Conservation (phyloP, 1,140 invertebrate genomes). For the Papilio glaucus region DNA sequence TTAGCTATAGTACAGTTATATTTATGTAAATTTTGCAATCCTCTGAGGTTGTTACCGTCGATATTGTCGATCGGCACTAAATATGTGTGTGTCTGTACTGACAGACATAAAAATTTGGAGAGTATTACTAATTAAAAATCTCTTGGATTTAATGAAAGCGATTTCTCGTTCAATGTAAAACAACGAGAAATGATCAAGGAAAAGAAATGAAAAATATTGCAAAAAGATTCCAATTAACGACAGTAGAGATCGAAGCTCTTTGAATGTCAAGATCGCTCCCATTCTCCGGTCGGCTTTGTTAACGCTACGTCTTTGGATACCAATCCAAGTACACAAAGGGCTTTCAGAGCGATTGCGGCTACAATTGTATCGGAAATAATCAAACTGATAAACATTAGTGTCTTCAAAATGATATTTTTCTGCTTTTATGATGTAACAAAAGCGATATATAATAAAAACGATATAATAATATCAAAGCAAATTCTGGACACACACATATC, state of each 20-base stretch:
- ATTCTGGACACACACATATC: too few relatives aligned
- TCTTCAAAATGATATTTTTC: neutral
- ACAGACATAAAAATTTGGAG: too few relatives aligned
- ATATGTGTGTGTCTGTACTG: too few relatives aligned
- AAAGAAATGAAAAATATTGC: slow-evolving; percentile 10
- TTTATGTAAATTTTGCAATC: too few relatives aligned
- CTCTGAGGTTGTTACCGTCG: too few relatives aligned
- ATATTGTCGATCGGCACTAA: too few relatives aligned
- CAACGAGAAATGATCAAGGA: slow-evolving; percentile 5
- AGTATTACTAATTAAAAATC: slow-evolving; percentile 25
- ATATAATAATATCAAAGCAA: too few relatives aligned
- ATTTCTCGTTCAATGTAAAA: slow-evolving; percentile 43
- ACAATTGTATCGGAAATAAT: slow-evolving; percentile 53
- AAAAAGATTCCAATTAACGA: slow-evolving; percentile 77
- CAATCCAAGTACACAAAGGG: slow-evolving; percentile 55
- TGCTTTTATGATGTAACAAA: neutral
- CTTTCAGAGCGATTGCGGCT: slow-evolving; percentile 46
- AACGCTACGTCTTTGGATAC: slow-evolving; percentile 64
- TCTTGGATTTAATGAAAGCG: slow-evolving; percentile 3
- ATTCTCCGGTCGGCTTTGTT: slow-evolving; percentile 62
- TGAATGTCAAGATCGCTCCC: slow-evolving; percentile 51
- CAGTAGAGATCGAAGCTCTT: slow-evolving; percentile 67
- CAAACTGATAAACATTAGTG: slow-evolving; percentile 10
- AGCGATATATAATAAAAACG: too few relatives aligned
- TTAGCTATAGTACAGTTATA: too few relatives aligned